Evolutionary conservation across 2,888 invertebrate species (phyloP).

Genomic region (Beris morrisii): DNA sequence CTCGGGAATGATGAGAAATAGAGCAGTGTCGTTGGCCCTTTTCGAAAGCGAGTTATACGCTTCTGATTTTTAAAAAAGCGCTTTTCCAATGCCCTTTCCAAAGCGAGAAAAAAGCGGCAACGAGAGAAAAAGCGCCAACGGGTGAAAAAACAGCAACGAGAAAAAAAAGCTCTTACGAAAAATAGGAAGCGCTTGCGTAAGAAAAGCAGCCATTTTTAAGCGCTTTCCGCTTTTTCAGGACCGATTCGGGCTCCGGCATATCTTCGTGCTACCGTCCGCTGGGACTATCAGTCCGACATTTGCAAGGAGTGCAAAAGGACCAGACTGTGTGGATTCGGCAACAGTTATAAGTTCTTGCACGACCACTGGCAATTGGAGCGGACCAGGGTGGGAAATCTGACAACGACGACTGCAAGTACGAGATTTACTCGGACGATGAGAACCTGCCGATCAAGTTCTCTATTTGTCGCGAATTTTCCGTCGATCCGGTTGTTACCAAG

Average conservation of each 20-base stretch:
- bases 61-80: too few species aligned
- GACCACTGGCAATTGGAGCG: conserved; percentile 97
- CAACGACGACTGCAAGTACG: conserved; percentile 78
- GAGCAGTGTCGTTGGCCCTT: too few species aligned
- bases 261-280: conserved; percentile 91
- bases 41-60: too few species aligned
- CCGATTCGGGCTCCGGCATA: conserved; percentile 96
- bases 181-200: too few species aligned
- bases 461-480: conserved; percentile 87
- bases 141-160: too few species aligned
- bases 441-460: conserved; percentile 93
- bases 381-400: conserved; percentile 62
- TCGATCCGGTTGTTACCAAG: conserved; percentile 90
- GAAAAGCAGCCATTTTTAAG: too few species aligned
- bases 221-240: too few species aligned
- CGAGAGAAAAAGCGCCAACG: too few species aligned
- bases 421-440: conserved; percentile 85
- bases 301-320: conserved; percentile 99
- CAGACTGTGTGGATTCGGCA: conserved; percentile 98
- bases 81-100: too few species aligned
- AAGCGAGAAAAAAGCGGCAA: too few species aligned
- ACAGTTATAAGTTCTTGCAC: conserved; percentile 98
- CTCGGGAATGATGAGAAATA: conserved; percentile 87
- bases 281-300: conserved; percentile 99
- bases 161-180: too few species aligned